Conservation (phyloP, 2,888 invertebrate species). For the Rhagium mordax region DNA sequence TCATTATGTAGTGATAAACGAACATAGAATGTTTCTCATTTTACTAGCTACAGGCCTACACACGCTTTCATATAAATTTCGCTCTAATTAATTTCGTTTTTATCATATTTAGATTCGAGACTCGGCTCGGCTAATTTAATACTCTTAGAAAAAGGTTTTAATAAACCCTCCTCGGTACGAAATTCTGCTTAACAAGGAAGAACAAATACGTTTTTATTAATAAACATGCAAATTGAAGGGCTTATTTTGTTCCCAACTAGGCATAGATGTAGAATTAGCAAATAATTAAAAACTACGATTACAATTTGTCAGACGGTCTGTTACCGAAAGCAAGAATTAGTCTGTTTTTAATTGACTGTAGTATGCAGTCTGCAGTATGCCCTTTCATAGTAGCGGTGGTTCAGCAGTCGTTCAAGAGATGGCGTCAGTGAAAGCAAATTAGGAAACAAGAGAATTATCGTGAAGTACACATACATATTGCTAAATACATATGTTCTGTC, state of each 20-base stretch:
- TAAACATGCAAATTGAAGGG: background rate
- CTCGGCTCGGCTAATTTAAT: background rate
- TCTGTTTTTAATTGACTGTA: too few species aligned
- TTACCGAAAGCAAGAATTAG: too few species aligned
- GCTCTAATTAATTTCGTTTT: constrained; percentile 18
- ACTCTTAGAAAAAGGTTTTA: constrained; percentile 5
- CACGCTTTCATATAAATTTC: constrained; percentile 7
- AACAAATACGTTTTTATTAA: background rate
- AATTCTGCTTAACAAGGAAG: background rate
- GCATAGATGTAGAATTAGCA: background rate
- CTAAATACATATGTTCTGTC: too few species aligned
- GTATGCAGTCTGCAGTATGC: too few species aligned
- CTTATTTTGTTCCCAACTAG: background rate
- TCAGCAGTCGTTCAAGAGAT: too few species aligned
- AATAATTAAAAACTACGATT: background rate
- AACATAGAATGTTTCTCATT: background rate
- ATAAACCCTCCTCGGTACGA: background rate
- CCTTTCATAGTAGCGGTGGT: too few species aligned
- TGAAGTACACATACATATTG: too few species aligned
- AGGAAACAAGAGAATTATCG: too few species aligned
- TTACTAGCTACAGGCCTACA: background rate
- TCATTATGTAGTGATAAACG: constrained; percentile 5
- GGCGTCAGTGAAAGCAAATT: too few species aligned
- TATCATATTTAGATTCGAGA: background rate
- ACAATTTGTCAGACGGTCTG: too few species aligned